These are phyloP conservation scores for Aplysia californica DNA, from an alignment of 1,140 invertebrate species.

Conservation along the genomic window DNA sequence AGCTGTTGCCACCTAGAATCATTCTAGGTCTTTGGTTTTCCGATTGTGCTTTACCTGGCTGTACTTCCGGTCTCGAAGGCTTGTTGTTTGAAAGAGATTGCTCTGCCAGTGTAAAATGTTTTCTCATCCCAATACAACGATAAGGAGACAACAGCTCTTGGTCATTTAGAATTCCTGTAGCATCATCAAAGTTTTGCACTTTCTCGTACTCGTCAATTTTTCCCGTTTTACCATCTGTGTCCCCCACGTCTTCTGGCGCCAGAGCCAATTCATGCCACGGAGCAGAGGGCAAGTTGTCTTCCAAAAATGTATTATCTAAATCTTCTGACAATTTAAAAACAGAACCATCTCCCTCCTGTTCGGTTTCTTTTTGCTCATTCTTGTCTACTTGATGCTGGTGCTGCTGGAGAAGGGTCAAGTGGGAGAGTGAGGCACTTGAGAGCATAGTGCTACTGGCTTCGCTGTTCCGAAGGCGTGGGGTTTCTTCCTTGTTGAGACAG, in stretches of 20 bases:
- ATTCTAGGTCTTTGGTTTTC: background rate
- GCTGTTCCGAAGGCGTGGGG: too few relatives aligned
- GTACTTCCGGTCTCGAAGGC: too few relatives aligned
- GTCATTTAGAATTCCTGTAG: background rate
- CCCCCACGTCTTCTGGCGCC: background rate
- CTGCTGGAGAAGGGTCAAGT: conserved; percentile 4
- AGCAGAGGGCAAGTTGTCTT: background rate
- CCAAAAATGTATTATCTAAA: conserved; percentile 11
- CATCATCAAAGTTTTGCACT: background rate
- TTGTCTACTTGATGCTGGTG: background rate
- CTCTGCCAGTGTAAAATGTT: too few relatives aligned
- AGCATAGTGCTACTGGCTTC: too few relatives aligned
- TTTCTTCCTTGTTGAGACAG: too few relatives aligned
- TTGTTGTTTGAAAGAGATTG: background rate
- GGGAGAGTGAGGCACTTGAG: background rate
- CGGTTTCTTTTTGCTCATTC: background rate
- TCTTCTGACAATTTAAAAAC: conserved; percentile 16
- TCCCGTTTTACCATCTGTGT: background rate
- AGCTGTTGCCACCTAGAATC: conserved; percentile 22
- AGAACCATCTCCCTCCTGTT: background rate
- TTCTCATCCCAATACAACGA: too few relatives aligned
- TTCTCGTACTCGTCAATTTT: background rate
- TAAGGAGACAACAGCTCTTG: background rate
- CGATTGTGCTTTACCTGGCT: too few relatives aligned
- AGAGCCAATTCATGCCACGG: conserved; percentile 17